Evolutionary conservation across 2,888 invertebrate species (phyloP).

Genomic region (Fragum fragum): DNA sequence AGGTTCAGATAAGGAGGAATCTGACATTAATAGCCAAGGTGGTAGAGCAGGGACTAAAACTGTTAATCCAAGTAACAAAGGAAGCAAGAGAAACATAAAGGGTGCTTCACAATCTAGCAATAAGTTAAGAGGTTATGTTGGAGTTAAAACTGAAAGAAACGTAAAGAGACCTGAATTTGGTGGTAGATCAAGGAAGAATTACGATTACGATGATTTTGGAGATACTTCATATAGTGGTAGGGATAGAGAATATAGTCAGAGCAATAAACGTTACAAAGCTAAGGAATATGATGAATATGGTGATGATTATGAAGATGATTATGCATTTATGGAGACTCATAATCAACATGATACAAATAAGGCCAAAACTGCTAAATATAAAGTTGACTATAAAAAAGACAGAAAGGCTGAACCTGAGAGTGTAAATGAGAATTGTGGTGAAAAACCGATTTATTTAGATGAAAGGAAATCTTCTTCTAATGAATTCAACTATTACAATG

Average conservation of each 20-base stretch:
- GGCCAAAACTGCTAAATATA: background rate
- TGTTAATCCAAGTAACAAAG: background rate
- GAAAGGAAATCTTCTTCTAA: background rate
- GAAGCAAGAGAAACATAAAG: background rate
- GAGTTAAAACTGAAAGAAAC: slow-evolving; percentile 16
- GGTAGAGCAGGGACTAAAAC: background rate
- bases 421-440: background rate
- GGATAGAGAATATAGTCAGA: background rate
- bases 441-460: background rate
- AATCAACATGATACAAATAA: slow-evolving; percentile 20
- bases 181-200: slow-evolving; percentile 18
- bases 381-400: background rate
- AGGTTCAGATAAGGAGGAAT: slow-evolving; percentile 16
- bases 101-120: background rate
- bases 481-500: background rate
- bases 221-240: background rate
- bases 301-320: slow-evolving; percentile 16
- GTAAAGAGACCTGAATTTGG: background rate
- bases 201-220: slow-evolving; percentile 8
- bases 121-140: slow-evolving; percentile 7
- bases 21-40: slow-evolving; percentile 7
- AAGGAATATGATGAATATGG: slow-evolving; percentile 8
- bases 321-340: slow-evolving; percentile 15
- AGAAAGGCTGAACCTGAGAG: background rate
- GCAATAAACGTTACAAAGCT: slow-evolving; percentile 17